Conservation (phyloP, 2,113 vertebrate genomes). For the Coracopsis vasa region DNA sequence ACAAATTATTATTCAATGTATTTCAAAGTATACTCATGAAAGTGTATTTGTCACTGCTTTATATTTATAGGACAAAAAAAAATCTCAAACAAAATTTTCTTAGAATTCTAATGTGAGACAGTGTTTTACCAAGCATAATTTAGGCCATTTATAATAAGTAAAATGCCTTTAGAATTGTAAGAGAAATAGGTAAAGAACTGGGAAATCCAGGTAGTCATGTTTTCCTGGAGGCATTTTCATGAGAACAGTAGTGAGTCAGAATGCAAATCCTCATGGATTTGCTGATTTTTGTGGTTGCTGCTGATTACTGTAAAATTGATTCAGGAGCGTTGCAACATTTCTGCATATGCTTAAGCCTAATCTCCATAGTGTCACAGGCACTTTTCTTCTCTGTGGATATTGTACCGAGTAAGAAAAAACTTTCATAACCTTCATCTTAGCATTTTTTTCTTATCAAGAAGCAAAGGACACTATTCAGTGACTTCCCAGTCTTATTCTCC, state of each 20-base stretch:
- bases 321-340: slow-evolving; percentile 1
- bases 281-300: slow-evolving; percentile 18
- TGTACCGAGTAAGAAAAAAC: neutral
- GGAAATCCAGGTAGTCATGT: slow-evolving; percentile 45
- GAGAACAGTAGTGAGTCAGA: slow-evolving; percentile 8
- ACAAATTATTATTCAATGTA: neutral
- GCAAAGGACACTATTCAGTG: neutral
- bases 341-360: slow-evolving; percentile 38
- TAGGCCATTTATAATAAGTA: neutral
- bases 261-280: slow-evolving; percentile 32
- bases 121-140: neutral
- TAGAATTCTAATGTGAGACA: neutral
- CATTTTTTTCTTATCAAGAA: neutral
- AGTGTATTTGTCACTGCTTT: neutral
- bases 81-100: neutral
- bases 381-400: neutral
- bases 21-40: neutral
- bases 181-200: slow-evolving; percentile 8
- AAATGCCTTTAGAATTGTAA: neutral
- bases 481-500: neutral
- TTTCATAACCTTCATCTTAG: neutral
- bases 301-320: slow-evolving; percentile 55
- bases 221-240: slow-evolving; percentile 22
- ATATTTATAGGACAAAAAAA: neutral
- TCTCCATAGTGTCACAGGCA: slow-evolving; percentile 14